phyloP scores from a whole-genome alignment of 2,888 invertebrate genomes.

The Leptodirus hochenwartii region DNA sequence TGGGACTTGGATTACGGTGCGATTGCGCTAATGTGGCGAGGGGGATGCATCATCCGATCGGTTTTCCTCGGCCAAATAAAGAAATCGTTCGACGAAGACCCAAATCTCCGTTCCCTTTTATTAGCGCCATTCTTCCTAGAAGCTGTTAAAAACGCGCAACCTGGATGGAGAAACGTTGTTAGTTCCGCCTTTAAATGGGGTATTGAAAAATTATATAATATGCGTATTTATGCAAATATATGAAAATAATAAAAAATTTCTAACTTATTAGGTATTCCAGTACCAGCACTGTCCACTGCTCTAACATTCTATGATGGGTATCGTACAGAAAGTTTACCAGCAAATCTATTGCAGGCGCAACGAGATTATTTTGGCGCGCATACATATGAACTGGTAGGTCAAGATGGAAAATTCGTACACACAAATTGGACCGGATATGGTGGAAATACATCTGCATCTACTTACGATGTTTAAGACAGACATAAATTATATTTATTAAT shows the following conservation, averaged over 20 bases:
- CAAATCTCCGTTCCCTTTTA: conserved; percentile 68
- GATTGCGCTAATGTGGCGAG: conserved; percentile 98
- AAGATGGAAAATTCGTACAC: conserved; percentile 82
- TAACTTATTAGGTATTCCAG: conserved; percentile 64
- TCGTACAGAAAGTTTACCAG: conserved; percentile 68
- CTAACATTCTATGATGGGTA: conserved; percentile 97
- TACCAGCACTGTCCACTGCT: conserved; percentile 84
- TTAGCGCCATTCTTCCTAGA: conserved; percentile 84
- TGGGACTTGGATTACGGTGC: conserved; percentile 97
- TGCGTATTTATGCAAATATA: conserved; percentile 3
- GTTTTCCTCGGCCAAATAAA: conserved; percentile 83
- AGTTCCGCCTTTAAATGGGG: conserved; percentile 35
- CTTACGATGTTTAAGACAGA: conserved; percentile 52
- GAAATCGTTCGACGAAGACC: conserved; percentile 80
- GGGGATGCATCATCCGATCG: conserved; percentile 95
- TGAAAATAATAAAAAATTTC: neutral
- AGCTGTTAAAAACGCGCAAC: conserved; percentile 65
- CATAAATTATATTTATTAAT: neutral
- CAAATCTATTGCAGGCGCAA: conserved; percentile 92
- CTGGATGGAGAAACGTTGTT: conserved; percentile 73
- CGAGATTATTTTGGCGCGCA: conserved; percentile 98
- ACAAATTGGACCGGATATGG: conserved; percentile 99
- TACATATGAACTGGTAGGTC: conserved; percentile 77
- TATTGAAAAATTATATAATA: conserved; percentile 10
- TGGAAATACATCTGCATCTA: conserved; percentile 86